Conservation (phyloP, 2,113 vertebrate genomes). For the Lepidothrix coronata region DNA sequence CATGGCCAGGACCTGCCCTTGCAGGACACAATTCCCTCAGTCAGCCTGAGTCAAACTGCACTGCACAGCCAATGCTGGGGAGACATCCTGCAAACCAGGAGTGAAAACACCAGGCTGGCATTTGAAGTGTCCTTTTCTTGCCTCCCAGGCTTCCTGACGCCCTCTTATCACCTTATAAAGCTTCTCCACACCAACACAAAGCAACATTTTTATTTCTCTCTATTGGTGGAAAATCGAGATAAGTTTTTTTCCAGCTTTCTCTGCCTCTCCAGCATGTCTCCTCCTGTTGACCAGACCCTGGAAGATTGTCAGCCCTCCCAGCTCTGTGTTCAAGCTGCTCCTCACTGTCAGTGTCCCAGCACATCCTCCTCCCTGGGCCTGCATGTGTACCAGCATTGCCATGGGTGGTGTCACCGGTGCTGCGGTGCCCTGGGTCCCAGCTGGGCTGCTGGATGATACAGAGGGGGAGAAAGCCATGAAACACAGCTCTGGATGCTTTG, state of each 20-base stretch:
- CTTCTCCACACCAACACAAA: not conserved
- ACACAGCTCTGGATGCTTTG: not conserved
- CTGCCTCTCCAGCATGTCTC: not conserved
- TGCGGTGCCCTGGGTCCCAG: not conserved
- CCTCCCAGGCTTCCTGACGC: not conserved
- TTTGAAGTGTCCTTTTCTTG: not conserved
- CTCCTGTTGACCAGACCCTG: not conserved
- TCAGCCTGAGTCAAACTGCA: not conserved
- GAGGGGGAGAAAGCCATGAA: not conserved
- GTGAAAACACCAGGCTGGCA: not conserved
- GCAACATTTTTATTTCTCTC: not conserved
- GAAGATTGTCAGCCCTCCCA: not conserved
- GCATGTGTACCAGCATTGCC: rapidly evolving
- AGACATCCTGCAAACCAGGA: not conserved
- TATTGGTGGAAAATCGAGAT: not conserved
- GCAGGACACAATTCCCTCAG: not conserved
- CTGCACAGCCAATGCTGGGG: rapidly evolving
- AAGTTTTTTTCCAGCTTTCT: not conserved
- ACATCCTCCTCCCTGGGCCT: not conserved
- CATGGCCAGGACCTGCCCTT: not conserved
- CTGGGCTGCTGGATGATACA: rapidly evolving
- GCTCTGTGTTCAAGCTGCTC: not conserved
- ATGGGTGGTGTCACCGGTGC: rapidly evolving
- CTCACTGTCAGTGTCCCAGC: not conserved
- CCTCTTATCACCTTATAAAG: constrained; percentile 36